These are phyloP conservation scores for Epirrita christyi DNA, from an alignment of 2,888 invertebrate genomes.

Conservation along the genomic window DNA sequence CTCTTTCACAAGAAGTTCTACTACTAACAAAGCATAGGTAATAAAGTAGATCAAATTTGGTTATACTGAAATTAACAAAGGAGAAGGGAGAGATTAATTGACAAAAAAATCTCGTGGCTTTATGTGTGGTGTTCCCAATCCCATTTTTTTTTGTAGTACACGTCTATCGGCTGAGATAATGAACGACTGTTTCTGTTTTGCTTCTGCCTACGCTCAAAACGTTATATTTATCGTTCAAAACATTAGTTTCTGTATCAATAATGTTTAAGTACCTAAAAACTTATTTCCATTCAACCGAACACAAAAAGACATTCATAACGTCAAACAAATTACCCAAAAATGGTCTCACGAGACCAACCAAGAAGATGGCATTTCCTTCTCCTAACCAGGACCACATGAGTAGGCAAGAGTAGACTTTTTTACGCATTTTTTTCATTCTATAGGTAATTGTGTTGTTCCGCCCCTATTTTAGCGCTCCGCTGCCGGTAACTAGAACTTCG, in stretches of 20 bases:
- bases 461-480: slow-evolving; percentile 58
- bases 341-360: slow-evolving; percentile 48
- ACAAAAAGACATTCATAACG: slow-evolving; percentile 36
- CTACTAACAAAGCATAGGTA: no score
- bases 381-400: slow-evolving; percentile 69
- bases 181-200: not conserved
- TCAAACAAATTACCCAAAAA: slow-evolving; percentile 44
- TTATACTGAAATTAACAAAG: no score
- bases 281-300: slow-evolving; percentile 29
- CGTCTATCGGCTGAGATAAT: no score
- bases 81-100: no score
- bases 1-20: no score
- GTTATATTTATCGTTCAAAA: slow-evolving; percentile 16
- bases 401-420: slow-evolving; percentile 36
- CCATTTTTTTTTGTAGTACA: no score
- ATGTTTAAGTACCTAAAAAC: slow-evolving; percentile 19
- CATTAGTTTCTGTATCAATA: slow-evolving; percentile 19
- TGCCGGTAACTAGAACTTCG: slow-evolving; percentile 57
- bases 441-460: slow-evolving; percentile 42
- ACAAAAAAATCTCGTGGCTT: no score
- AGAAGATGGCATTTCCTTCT: slow-evolving; percentile 53
- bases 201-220: slow-evolving; percentile 9
- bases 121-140: no score
- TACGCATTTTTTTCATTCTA: slow-evolving; percentile 31
- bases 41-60: no score